Percentiles rank a stretch among this genome's conserved stretches.
Evolutionary conservation across 2,888 invertebrate genomes (phyloP).

Genomic region (Sylvicola cinctus): DNA sequence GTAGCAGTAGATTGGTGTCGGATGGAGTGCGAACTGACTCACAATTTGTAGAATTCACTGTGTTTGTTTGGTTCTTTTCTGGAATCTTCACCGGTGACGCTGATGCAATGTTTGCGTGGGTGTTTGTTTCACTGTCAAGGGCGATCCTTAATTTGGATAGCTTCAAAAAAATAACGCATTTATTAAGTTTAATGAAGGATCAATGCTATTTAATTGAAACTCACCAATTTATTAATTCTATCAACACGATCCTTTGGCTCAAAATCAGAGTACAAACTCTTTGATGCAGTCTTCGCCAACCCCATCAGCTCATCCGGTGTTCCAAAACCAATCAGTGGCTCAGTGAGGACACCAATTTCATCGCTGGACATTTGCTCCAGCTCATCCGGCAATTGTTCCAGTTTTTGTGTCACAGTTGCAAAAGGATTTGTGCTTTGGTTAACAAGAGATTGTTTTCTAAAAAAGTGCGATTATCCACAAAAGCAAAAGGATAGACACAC

Average conservation of each 20-base stretch:
- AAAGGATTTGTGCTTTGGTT: constrained; percentile 33
- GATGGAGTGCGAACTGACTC: constrained; percentile 4
- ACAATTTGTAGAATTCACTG: constrained; percentile 4
- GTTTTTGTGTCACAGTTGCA: constrained; percentile 16
- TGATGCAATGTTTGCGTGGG: constrained; percentile 26
- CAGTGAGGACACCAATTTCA: constrained; percentile 18
- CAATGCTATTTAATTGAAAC: constrained; percentile 9
- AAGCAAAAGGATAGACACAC: too few relatives aligned
- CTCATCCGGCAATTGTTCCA: constrained; percentile 18
- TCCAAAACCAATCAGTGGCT: constrained; percentile 17
- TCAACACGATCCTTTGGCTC: constrained; percentile 44
- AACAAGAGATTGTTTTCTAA: constrained; percentile 41
- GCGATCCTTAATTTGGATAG: constrained; percentile 53
- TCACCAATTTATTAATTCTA: constrained; percentile 74
- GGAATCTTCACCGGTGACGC: constrained; percentile 26
- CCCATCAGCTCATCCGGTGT: constrained; percentile 65
- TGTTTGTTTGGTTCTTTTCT: constrained; percentile 6
- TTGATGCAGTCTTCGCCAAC: constrained; percentile 72
- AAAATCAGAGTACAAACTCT: constrained; percentile 53
- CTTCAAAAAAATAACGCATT: constrained; percentile 23
- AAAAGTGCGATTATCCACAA: neutral
- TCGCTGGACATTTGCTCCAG: constrained; percentile 14
- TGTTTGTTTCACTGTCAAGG: constrained; percentile 47
- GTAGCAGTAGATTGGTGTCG: constrained; percentile 7
- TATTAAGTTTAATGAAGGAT: neutral